Evolutionary conservation across 2,888 invertebrate genomes (phyloP).

Genomic region (Eustalomyia histrio): DNA sequence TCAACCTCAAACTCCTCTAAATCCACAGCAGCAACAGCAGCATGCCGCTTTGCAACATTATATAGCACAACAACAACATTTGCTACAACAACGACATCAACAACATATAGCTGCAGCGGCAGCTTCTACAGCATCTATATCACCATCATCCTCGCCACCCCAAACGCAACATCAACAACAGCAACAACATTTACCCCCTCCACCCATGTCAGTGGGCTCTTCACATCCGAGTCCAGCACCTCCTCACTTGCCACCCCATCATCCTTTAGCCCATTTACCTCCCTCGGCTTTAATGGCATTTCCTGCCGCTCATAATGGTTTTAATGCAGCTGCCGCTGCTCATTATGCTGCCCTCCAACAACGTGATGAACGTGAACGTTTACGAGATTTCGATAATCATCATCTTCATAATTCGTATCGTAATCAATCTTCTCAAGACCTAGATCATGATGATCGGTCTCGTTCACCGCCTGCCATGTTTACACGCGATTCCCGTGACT

Average conservation of each 20-base stretch:
- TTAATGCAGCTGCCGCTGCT: constrained; percentile 64
- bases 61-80: constrained; percentile 74
- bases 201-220: constrained; percentile 67
- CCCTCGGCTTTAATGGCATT: constrained; percentile 66
- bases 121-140: constrained; percentile 67
- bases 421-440: constrained; percentile 67
- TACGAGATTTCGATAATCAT: constrained; percentile 61
- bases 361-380: constrained; percentile 67
- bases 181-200: constrained; percentile 55
- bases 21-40: constrained; percentile 70
- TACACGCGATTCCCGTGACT: constrained; percentile 69
- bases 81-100: constrained; percentile 68
- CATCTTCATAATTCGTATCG: constrained; percentile 40
- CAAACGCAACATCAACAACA: constrained; percentile 44
- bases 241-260: constrained; percentile 68
- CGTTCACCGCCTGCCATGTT: constrained; percentile 75
- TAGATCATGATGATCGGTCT: constrained; percentile 77
- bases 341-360: constrained; percentile 69
- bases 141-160: constrained; percentile 70
- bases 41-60: constrained; percentile 72
- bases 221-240: constrained; percentile 14
- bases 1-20: constrained; percentile 70
- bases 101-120: constrained; percentile 70
- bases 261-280: constrained; percentile 71
- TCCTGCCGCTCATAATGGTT: constrained; percentile 62